Percentiles rank a stretch among this genome's conserved stretches.
phyloP scores from a whole-genome alignment of 2,888 invertebrate genomes.

The Apoda limacodes region DNA sequence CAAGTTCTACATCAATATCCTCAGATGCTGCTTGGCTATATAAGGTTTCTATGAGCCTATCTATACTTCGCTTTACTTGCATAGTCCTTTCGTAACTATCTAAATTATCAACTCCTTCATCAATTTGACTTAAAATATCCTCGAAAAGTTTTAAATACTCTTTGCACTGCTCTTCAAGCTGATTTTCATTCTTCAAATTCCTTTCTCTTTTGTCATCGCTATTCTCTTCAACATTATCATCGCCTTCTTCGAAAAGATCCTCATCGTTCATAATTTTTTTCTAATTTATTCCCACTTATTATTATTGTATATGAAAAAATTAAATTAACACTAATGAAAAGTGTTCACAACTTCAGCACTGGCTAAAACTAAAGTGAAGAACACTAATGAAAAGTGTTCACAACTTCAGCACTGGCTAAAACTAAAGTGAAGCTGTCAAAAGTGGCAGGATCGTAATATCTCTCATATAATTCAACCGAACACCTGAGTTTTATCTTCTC shows the following conservation, averaged over 20 bases:
- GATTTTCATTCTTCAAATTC: conserved; percentile 5
- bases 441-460: conserved; percentile 5
- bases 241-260: conserved; percentile 5
- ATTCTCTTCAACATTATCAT: conserved; percentile 5
- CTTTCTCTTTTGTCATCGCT: conserved; percentile 5
- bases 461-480: conserved; percentile 5
- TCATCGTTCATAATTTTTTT: conserved; percentile 5
- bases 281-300: conserved; percentile 4
- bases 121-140: conserved; percentile 5
- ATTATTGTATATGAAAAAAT: conserved; percentile 5
- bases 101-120: conserved; percentile 5
- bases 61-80: conserved; percentile 5
- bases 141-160: conserved; percentile 5
- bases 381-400: conserved; percentile 5
- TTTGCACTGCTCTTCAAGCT: conserved; percentile 3
- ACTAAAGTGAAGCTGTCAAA: conserved; percentile 5
- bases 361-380: conserved; percentile 5
- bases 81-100: conserved; percentile 5
- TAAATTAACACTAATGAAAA: conserved; percentile 5
- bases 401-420: conserved; percentile 5
- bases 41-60: conserved; percentile 5
- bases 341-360: conserved; percentile 5
- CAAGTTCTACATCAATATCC: conserved; percentile 5
- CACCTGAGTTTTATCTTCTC: conserved; percentile 5
- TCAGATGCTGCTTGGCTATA: conserved; percentile 5